phyloP scores from a whole-genome alignment of 1,140 invertebrate species.

The Ostrea edulis region DNA sequence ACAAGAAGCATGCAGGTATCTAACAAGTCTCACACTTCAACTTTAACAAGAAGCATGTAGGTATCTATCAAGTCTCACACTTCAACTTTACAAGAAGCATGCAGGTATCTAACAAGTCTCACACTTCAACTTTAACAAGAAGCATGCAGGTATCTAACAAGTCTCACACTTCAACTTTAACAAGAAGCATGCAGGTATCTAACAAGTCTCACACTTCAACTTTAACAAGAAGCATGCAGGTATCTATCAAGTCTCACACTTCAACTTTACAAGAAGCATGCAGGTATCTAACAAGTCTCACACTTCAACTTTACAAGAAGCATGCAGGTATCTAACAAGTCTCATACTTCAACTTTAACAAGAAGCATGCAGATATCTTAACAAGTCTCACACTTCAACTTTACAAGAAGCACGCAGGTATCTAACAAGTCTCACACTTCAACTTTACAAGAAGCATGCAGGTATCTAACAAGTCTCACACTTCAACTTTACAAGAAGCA shows the following conservation, averaged over 20 bases:
- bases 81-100: slow-evolving; percentile 81
- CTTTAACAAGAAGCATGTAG: slow-evolving; percentile 81
- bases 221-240: slow-evolving; percentile 82
- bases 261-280: slow-evolving; percentile 81
- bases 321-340: slow-evolving; percentile 78
- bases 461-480: slow-evolving; percentile 61
- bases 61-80: slow-evolving; percentile 53
- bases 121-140: slow-evolving; percentile 71
- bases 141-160: slow-evolving; percentile 79
- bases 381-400: slow-evolving; percentile 56
- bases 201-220: not conserved
- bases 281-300: slow-evolving; percentile 64
- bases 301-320: slow-evolving; percentile 79
- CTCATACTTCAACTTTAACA: slow-evolving; percentile 67
- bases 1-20: slow-evolving; percentile 81
- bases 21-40: not conserved
- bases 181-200: slow-evolving; percentile 80
- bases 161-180: slow-evolving; percentile 64
- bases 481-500: slow-evolving; percentile 81
- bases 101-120: slow-evolving; percentile 66
- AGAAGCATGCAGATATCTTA: slow-evolving; percentile 80
- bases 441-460: slow-evolving; percentile 82
- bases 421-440: not conserved
- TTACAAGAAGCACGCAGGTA: slow-evolving; percentile 82
- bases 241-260: slow-evolving; percentile 28